Evolutionary conservation across 2,113 vertebrate species (phyloP).

Genomic region (Ascaphus truei): DNA sequence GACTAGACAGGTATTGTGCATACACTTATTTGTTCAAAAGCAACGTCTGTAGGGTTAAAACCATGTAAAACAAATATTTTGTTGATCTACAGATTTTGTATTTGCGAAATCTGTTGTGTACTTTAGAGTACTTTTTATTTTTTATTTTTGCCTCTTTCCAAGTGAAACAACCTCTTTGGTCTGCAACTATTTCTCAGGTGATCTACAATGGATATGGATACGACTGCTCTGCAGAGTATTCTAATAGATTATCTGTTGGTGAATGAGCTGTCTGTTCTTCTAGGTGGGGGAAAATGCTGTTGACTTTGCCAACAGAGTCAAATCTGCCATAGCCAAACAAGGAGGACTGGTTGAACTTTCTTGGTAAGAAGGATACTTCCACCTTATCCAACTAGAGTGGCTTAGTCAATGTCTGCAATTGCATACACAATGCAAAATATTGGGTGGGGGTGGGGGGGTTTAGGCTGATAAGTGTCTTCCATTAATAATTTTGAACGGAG

Average conservation of each 20-base stretch:
- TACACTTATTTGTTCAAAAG: accelerated
- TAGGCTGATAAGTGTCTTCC: not conserved
- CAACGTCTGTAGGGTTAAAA: too few relatives aligned
- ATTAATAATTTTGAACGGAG: not conserved
- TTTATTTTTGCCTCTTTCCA: too few relatives aligned
- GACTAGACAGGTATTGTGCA: conserved; percentile 72
- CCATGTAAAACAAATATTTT: too few relatives aligned
- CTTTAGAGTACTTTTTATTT: too few relatives aligned
- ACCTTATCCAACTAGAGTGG: not conserved
- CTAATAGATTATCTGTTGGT: too few relatives aligned
- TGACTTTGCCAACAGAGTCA: conserved; percentile 90
- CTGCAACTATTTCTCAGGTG: too few relatives aligned
- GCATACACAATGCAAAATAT: too few relatives aligned
- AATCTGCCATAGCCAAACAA: conserved; percentile 81
- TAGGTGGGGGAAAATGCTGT: conserved; percentile 87
- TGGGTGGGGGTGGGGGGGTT: not conserved
- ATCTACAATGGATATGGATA: too few relatives aligned
- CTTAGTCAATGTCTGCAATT: not conserved
- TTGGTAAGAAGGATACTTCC: conserved; percentile 73
- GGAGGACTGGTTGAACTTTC: conserved; percentile 87
- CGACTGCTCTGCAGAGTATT: too few relatives aligned
- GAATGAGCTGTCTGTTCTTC: conserved; percentile 13
- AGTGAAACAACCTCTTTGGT: too few relatives aligned
- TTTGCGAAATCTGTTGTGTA: too few relatives aligned
- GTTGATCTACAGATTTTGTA: too few relatives aligned